Conservation (phyloP, 2,888 invertebrate genomes). For the Callyntrura guangdongensis region DNA sequence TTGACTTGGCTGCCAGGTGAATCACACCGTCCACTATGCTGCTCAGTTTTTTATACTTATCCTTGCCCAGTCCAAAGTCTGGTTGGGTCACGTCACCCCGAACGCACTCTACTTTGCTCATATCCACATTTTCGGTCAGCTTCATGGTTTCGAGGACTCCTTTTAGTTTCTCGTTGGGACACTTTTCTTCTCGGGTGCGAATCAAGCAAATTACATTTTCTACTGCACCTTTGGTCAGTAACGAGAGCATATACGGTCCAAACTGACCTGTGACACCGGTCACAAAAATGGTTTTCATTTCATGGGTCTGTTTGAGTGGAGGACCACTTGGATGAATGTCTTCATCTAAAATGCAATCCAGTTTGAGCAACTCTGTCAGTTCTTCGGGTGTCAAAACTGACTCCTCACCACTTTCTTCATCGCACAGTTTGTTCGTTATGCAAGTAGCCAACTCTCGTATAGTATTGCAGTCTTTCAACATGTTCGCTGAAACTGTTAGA, state of each 20-base stretch:
- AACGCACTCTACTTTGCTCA: conserved; percentile 10
- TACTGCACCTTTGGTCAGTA: conserved; percentile 16
- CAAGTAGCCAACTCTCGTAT: conserved; percentile 35
- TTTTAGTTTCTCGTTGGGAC: not conserved
- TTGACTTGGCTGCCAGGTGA: conserved; percentile 56
- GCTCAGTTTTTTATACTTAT: not conserved
- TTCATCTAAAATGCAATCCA: conserved; percentile 62
- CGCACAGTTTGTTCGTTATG: conserved; percentile 38
- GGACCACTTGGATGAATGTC: not conserved
- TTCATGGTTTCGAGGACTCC: not conserved
- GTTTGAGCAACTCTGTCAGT: conserved; percentile 43
- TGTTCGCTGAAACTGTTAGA: conserved; percentile 44
- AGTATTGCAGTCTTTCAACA: conserved; percentile 64
- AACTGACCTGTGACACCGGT: conserved; percentile 74
- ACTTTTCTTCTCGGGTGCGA: conserved; percentile 11
- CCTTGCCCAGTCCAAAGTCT: not conserved
- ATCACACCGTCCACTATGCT: conserved; percentile 43
- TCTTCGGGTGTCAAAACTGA: conserved; percentile 57
- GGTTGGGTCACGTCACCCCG: not conserved
- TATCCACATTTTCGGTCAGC: not conserved
- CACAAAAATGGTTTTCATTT: conserved; percentile 55
- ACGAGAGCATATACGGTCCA: conserved; percentile 69
- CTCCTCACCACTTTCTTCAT: not conserved
- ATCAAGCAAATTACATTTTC: conserved; percentile 65
- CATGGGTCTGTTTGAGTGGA: not conserved